These are phyloP conservation scores for Cyclopterus lumpus DNA, from an alignment of 2,797 vertebrate species.

Conservation along the genomic window DNA sequence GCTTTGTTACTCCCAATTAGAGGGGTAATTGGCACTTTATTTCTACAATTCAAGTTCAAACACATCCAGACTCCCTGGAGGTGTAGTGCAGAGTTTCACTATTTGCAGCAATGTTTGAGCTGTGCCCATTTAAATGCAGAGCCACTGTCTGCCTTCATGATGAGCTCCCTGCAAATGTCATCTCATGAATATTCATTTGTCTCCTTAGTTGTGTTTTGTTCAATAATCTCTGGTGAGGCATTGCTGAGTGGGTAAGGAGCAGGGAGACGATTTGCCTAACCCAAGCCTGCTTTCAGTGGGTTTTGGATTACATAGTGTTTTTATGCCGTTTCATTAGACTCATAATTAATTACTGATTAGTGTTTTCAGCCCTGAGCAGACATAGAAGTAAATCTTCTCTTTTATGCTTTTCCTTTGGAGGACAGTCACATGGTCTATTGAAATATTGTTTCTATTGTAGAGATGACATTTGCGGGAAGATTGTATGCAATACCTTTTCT, in stretches of 20 bases:
- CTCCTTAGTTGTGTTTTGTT: conserved; percentile 68
- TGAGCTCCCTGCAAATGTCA: conserved; percentile 73
- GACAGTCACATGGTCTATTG: conserved; percentile 16
- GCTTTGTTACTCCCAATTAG: conserved; percentile 81
- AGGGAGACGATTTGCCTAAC: conserved; percentile 45
- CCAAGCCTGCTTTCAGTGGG: conserved; percentile 30
- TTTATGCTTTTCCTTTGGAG: conserved; percentile 19
- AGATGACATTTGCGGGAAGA: conserved; percentile 11
- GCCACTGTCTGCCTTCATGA: conserved; percentile 64
- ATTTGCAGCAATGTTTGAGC: conserved; percentile 72
- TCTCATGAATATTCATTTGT: conserved; percentile 79
- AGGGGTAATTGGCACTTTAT: conserved; percentile 82
- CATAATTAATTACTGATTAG: conserved; percentile 64
- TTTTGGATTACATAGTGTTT: conserved; percentile 52
- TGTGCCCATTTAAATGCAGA: conserved; percentile 71
- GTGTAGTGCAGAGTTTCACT: conserved; percentile 63
- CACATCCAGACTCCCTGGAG: conserved; percentile 65
- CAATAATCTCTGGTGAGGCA: conserved; percentile 60
- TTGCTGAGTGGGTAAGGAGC: conserved; percentile 20
- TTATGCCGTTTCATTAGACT: conserved; percentile 37
- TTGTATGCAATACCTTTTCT: neutral
- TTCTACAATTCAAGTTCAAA: conserved; percentile 75
- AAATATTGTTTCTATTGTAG: conserved; percentile 5
- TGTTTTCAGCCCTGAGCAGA: conserved; percentile 47
- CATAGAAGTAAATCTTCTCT: conserved; percentile 38